Conservation (phyloP, 2,113 vertebrate species). For the Rhinichthys klamathensis region DNA sequence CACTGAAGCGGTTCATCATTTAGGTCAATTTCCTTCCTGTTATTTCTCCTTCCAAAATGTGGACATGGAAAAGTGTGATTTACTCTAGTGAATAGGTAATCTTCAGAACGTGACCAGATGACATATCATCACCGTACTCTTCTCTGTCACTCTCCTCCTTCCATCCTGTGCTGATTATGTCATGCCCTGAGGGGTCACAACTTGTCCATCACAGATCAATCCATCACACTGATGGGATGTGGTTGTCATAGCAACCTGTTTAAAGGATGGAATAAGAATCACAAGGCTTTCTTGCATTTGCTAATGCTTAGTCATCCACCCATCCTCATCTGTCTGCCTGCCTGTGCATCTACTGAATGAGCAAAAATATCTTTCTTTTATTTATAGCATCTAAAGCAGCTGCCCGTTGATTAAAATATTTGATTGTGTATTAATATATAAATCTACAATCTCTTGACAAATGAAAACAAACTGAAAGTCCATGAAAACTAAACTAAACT, state of each 20-base stretch:
- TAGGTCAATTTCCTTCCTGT: slow-evolving; percentile 4
- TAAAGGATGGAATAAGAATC: slow-evolving; percentile 1
- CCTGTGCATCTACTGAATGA: background rate
- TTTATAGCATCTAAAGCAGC: background rate
- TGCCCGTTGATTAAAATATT: background rate
- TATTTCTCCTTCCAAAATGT: background rate
- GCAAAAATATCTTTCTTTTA: background rate
- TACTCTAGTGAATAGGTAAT: slow-evolving; percentile 24
- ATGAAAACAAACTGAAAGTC: too few relatives aligned
- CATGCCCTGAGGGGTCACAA: slow-evolving; percentile 42
- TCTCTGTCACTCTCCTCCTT: slow-evolving; percentile 21
- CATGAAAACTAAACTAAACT: too few relatives aligned
- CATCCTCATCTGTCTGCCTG: background rate
- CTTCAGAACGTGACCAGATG: background rate
- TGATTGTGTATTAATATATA: background rate
- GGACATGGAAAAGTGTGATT: background rate
- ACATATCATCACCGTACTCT: slow-evolving; percentile 1
- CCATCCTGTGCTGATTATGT: slow-evolving; percentile 46
- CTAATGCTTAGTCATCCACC: background rate
- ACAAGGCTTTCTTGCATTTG: slow-evolving; percentile 18
- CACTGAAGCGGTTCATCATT: background rate
- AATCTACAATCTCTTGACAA: background rate
- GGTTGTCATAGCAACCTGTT: slow-evolving; percentile 50
- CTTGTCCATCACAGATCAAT: slow-evolving; percentile 48
- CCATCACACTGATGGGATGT: slow-evolving; percentile 44